Conservation (phyloP, 2,797 vertebrate species). For the Neomorphus geoffroyi region DNA sequence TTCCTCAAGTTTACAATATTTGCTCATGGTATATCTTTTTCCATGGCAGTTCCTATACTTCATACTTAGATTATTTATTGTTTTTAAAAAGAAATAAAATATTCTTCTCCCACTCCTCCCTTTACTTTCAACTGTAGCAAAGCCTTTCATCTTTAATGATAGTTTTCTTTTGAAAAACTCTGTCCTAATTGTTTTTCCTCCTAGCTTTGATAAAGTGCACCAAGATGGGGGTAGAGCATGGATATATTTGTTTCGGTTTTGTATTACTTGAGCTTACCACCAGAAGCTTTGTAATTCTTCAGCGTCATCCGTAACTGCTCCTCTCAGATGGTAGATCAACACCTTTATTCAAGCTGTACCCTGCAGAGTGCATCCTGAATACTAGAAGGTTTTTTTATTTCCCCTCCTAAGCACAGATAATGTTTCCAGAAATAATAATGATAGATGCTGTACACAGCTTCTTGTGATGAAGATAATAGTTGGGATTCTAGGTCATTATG, state of each 20-base stretch:
- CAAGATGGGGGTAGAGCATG: neutral
- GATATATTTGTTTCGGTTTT: conserved; percentile 19
- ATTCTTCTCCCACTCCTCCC: neutral
- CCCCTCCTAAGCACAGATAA: neutral
- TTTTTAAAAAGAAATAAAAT: neutral
- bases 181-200: conserved; percentile 22
- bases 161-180: conserved; percentile 23
- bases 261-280: neutral
- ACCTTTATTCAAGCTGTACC: neutral
- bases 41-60: neutral
- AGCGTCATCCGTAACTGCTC: neutral
- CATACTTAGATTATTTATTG: neutral
- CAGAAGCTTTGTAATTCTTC: conserved; percentile 25
- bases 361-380: conserved; percentile 27
- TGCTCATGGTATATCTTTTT: neutral
- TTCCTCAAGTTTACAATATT: neutral
- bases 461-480: neutral
- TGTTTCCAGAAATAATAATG: conserved; percentile 37
- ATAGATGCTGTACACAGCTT: conserved; percentile 27
- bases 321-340: conserved; percentile 7
- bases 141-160: conserved; percentile 28
- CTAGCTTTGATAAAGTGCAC: conserved; percentile 3
- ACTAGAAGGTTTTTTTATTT: neutral
- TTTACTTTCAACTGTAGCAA: neutral
- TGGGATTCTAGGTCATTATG: conserved; percentile 26